Base-by-base conservation (phyloP, 2,113 vertebrate genomes). In the Leucosticte australis region DNA sequence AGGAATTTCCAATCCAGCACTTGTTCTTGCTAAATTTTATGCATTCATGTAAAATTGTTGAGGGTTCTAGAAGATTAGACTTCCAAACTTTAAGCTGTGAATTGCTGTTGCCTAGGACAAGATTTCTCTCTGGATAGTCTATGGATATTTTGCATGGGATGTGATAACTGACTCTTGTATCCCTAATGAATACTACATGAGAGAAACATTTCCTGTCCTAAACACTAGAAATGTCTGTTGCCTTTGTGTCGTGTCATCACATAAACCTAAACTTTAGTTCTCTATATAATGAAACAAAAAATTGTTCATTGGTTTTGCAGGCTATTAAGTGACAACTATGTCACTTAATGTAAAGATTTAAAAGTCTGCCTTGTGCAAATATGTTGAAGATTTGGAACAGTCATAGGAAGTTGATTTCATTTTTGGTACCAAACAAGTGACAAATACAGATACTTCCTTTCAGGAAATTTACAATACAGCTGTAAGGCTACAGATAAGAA, bases 401-500 rank as follows among this genome's bases (percentile, higher is more conserved):
- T 70, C 71, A 62, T 78, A 74, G 41, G 44, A 87, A 68, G 33
- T 71, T 70, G 13, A 68, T 75, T 93, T 85, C 20, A 37, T 91
- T 67, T 82, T 85, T 76, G 47, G 47, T 64, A 44, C 77, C 86
- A n/a, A 92, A 56, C 10, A 75, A 84, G 22, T 67, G 63, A 8
- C 77, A 81, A 56, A 46, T 71, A 78, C 62, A 89, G 52, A 65
- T 16, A 71, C 33, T 87, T 78, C n/a, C 35, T 84, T 83, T 52
- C 18, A 65, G 65, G 76, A 79, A 53, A 60, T 84, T 91, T 91
- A 68, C 35, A 91, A 52, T 92, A 82, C 31, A 68, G 3, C n/a
- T 89, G 13, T 64, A 81, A 84, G 35, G 63, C 42, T 67, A 55
- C 11, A 60, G 68, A 83, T 92, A 90, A 81, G 60, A 74, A 89